A percentile compares a stretch with the other conserved stretches of the same genome.
Conservation (phyloP, 92 coral and sea anemone species). For the Metridium senile region DNA sequence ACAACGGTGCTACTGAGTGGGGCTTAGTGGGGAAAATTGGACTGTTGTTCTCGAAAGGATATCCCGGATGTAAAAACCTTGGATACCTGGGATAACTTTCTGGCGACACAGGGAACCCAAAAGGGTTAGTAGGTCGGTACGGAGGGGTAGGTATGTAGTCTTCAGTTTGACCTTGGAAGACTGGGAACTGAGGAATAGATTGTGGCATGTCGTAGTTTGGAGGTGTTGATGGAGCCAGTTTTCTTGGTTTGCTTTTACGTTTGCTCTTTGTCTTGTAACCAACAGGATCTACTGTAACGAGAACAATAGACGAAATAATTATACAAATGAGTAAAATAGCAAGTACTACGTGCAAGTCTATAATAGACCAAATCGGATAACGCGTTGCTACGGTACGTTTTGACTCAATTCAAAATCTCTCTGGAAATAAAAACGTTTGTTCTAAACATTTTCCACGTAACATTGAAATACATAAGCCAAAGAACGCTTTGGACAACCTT, state of each 20-base stretch:
- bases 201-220: neutral
- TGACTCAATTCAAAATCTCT: too few relatives aligned
- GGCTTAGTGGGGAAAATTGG: neutral
- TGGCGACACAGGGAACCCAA: slow-evolving; percentile 7
- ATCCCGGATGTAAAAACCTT: neutral
- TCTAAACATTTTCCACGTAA: too few relatives aligned
- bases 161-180: neutral
- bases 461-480: too few relatives aligned
- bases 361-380: neutral
- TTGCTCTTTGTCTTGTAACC: slow-evolving; percentile 20
- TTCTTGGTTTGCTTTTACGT: slow-evolving; percentile 20
- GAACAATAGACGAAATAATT: neutral
- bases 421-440: too few relatives aligned
- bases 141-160: neutral
- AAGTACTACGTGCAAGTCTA: neutral
- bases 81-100: neutral
- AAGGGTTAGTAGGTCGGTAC: neutral
- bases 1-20: neutral
- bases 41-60: neutral
- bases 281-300: slow-evolving; percentile 2
- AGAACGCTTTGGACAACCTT: too few relatives aligned
- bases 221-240: slow-evolving; percentile 1
- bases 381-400: too few relatives aligned
- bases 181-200: neutral
- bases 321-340: neutral